phyloP scores from a whole-genome alignment of 2,888 invertebrate species.

The Phortica magna region DNA sequence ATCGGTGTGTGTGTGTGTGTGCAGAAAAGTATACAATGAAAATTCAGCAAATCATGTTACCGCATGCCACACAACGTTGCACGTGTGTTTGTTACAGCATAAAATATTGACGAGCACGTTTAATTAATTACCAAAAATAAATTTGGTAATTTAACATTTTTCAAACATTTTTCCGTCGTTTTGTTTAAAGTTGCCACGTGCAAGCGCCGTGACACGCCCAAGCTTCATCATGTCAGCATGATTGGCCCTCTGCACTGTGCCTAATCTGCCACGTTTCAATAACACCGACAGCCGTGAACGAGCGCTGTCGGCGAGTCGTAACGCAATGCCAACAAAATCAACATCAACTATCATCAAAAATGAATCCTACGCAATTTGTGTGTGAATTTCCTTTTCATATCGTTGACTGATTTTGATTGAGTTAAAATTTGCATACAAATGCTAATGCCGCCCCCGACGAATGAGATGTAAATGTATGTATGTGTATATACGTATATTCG shows the following conservation, averaged over 20 bases:
- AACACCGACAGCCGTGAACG: not conserved
- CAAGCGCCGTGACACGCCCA: conserved; percentile 15
- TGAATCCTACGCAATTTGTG: conserved; percentile 19
- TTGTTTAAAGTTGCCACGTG: not conserved
- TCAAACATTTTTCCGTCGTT: too few relatives aligned
- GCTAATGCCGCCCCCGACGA: conserved; percentile 26
- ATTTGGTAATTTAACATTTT: too few relatives aligned
- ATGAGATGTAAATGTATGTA: not conserved
- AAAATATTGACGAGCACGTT: too few relatives aligned
- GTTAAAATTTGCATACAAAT: conserved; percentile 40
- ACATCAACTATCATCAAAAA: conserved; percentile 16
- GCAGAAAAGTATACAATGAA: too few relatives aligned
- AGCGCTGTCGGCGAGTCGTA: too few relatives aligned
- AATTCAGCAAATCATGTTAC: too few relatives aligned
- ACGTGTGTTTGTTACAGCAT: too few relatives aligned
- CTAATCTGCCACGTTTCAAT: conserved; percentile 22
- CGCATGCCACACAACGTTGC: too few relatives aligned
- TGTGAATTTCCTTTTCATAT: conserved; percentile 7
- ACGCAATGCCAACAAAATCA: conserved; percentile 4
- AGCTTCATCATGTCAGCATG: not conserved
- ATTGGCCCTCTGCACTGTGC: not conserved
- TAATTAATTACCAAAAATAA: too few relatives aligned
- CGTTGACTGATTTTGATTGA: conserved; percentile 43
- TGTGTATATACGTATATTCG: not conserved
- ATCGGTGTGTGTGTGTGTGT: too few relatives aligned